Evolutionary conservation across 2,797 vertebrate species (phyloP).

Genomic region (Gymnoscopelus microlampas): DNA sequence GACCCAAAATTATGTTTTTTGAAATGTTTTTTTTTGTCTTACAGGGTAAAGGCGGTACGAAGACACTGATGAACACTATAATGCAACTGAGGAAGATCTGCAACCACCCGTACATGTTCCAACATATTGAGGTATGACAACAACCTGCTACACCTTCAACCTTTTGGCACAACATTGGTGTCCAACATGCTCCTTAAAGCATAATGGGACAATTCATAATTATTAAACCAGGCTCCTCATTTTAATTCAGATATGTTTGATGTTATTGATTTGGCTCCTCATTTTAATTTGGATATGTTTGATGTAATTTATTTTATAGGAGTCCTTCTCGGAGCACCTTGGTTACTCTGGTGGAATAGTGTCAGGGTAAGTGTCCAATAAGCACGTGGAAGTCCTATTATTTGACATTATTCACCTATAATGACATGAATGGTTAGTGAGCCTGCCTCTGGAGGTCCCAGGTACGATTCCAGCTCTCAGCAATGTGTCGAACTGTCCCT

Average conservation of each 20-base stretch:
- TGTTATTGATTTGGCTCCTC: conserved; percentile 5
- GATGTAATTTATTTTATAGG: conserved; percentile 74
- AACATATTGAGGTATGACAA: conserved; percentile 87
- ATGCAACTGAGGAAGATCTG: conserved; percentile 99
- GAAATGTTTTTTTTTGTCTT: background rate
- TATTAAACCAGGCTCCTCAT: background rate
- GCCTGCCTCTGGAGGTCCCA: no score
- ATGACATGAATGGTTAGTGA: no score
- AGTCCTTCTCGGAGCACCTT: conserved; percentile 96
- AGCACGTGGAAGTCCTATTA: no score
- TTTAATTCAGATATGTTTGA: background rate
- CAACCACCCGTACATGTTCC: conserved; percentile 99
- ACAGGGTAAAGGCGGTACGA: conserved; percentile 97
- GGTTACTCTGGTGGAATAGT: conserved; percentile 94
- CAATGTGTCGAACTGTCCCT: no score
- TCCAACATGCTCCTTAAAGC: background rate
- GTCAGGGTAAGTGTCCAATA: conserved; percentile 85
- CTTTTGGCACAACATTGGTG: background rate
- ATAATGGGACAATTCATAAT: background rate
- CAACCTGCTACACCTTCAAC: background rate
- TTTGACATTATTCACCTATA: no score
- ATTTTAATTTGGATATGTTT: background rate
- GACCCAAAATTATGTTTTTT: background rate
- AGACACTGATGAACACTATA: conserved; percentile 98
- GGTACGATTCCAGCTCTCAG: no score